Conservation (phyloP, 2,888 invertebrate genomes). For the Octonoba sinensis region DNA sequence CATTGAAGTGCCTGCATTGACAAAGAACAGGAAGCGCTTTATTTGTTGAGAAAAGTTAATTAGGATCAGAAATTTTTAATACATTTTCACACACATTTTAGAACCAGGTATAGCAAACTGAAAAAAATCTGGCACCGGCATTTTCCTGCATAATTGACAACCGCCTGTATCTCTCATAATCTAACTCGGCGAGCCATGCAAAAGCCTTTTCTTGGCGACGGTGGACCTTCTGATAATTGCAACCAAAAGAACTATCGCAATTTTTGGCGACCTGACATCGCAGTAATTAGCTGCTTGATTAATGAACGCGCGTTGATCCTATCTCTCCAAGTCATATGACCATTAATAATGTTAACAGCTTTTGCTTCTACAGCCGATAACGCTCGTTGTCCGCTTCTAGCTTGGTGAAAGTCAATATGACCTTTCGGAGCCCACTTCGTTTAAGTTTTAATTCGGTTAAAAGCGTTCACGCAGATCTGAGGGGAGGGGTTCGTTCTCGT, state of each 20-base stretch:
- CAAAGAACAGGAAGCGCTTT: no score
- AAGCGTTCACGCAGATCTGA: conserved; percentile 5
- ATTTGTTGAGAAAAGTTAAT: no score
- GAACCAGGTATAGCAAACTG: no score
- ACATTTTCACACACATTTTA: no score
- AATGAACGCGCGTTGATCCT: conserved; percentile 51
- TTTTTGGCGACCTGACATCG: conserved; percentile 47
- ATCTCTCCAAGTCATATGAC: conserved; percentile 47
- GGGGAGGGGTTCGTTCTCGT: no score
- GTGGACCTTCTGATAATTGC: conserved; percentile 29
- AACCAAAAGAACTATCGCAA: conserved; percentile 47
- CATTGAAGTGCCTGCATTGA: no score
- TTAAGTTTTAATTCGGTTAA: conserved; percentile 53
- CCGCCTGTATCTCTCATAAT: not conserved
- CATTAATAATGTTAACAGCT: conserved; percentile 63
- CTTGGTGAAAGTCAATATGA: conserved; percentile 53
- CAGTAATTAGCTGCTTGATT: conserved; percentile 58
- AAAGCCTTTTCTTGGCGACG: conserved; percentile 1
- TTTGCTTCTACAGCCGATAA: conserved; percentile 28
- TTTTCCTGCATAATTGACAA: no score
- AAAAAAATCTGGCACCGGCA: no score
- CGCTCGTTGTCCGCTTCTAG: conserved; percentile 15
- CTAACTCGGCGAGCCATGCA: not conserved
- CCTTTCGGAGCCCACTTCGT: conserved; percentile 35
- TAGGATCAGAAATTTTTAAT: no score